Base-by-base conservation (phyloP, 2,113 vertebrate genomes). In the Eptesicus fuscus region DNA sequence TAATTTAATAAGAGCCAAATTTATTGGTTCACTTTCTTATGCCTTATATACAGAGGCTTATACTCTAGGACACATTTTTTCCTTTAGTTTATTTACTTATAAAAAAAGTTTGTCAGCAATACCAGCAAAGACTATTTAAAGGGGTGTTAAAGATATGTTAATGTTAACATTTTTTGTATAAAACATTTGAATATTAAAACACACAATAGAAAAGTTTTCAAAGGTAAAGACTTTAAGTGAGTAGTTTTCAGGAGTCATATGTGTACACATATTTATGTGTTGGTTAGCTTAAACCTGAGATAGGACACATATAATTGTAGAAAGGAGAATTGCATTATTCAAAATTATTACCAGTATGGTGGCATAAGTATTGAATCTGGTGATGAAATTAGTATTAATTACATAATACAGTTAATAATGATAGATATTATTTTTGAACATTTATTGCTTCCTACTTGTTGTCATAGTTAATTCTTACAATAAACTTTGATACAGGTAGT, bases 161-260 rank as follows among this genome's bases (percentile, higher is more conserved):
- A 20, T n/a, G 35, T 67, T 23, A 80, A 32, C 49, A 20, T 20
- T 82, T 42, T 83, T 63, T 0, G 1, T 90, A 94, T 59, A 42
- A 90, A 82, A 93, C 5, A 70, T 59, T 83, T 95, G 28, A 25
- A 70, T 70, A 53, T 76, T 51, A 74, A 96, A 83, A 83, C 32
- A 93, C 28, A 93, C 25, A 93, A 11, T 17, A 88, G 23, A 91
- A 91, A 61, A 35, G 25, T 4, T 56, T 79, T 95, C 56, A 90
- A 51, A 92, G 40, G 10, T 49, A 79, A 79, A 88, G 49, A 37
- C 14, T 84, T 20, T 37, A 65, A 65, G 8, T 42, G 47, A 91
- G 17, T 2, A 76, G 30, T 90, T 90, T 59, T 32, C 42, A 35
- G 20, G 44, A 92, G 12, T 79, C 37, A 77, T 89, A 70, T 89